phyloP scores from a whole-genome alignment of 2,797 vertebrate species.

The Enteromius viviparus region DNA sequence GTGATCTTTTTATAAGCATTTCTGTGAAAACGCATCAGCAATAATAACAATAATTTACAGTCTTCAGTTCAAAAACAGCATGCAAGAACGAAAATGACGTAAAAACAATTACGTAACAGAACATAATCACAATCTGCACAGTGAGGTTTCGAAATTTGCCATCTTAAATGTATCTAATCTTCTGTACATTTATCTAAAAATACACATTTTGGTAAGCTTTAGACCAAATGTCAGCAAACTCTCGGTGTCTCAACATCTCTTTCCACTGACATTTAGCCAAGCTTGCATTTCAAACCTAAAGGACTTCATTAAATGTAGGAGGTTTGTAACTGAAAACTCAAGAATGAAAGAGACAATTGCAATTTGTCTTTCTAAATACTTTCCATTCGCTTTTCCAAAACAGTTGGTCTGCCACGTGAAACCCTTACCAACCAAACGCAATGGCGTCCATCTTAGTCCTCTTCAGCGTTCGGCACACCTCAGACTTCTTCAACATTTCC shows the following conservation, averaged over 20 bases:
- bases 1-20: not conserved
- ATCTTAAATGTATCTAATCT: conserved; percentile 38
- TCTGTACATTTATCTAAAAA: conserved; percentile 48
- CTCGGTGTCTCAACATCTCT: conserved; percentile 61
- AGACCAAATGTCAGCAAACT: conserved; percentile 71
- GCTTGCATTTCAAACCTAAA: conserved; percentile 63
- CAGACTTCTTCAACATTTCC: conserved; percentile 29
- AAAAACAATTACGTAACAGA: conserved; percentile 15
- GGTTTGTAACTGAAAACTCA: conserved; percentile 25
- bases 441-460: conserved; percentile 34
- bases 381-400: conserved; percentile 26
- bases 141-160: conserved; percentile 57
- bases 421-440: conserved; percentile 8
- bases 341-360: conserved; percentile 9
- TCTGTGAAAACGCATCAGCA: conserved; percentile 2
- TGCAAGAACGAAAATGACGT: not conserved
- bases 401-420: not conserved
- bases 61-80: not conserved
- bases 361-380: conserved; percentile 32
- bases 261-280: conserved; percentile 78
- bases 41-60: not conserved
- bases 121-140: not conserved
- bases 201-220: conserved; percentile 60
- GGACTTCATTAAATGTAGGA: conserved; percentile 50
- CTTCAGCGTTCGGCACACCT: not conserved